phyloP scores from a whole-genome alignment of 2,797 vertebrate genomes.

The Acomys russatus region DNA sequence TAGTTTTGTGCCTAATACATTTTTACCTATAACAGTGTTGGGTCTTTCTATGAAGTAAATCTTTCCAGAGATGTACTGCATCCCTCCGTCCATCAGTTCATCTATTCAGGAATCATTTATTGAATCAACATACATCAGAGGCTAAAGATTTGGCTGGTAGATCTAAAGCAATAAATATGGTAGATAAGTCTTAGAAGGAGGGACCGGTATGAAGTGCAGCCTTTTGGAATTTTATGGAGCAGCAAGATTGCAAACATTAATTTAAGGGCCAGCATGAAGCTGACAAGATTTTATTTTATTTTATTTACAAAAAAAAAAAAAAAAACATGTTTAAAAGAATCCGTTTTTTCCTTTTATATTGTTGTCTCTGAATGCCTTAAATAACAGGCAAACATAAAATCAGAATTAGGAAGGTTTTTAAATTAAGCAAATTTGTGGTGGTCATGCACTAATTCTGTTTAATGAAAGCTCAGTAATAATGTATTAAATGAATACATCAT shows the following conservation, averaged over 20 bases:
- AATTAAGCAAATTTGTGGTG: slow-evolving; percentile 17
- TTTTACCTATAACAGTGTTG: not conserved
- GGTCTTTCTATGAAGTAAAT: not conserved
- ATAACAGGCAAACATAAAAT: slow-evolving; percentile 24
- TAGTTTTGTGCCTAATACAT: not conserved
- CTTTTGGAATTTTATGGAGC: not conserved
- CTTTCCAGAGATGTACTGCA: not conserved
- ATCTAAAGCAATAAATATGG: not conserved
- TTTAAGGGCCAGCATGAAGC: not conserved
- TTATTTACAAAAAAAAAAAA: not conserved
- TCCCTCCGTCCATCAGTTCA: not conserved
- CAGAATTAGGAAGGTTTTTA: not conserved
- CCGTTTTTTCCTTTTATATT: not conserved
- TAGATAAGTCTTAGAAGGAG: not conserved
- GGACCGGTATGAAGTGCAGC: not conserved
- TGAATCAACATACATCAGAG: not conserved
- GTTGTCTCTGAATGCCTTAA: not conserved
- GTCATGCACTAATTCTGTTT: not conserved
- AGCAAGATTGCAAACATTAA: slow-evolving; percentile 20
- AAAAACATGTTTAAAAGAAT: slow-evolving; percentile 14
- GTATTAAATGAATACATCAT: not conserved
- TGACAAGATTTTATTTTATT: slow-evolving; percentile 56
- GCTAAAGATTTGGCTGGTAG: not conserved
- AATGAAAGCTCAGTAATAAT: not conserved
- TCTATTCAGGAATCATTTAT: not conserved